Base-by-base conservation (phyloP, 2,888 invertebrate genomes). In the Brachyptera risi region DNA sequence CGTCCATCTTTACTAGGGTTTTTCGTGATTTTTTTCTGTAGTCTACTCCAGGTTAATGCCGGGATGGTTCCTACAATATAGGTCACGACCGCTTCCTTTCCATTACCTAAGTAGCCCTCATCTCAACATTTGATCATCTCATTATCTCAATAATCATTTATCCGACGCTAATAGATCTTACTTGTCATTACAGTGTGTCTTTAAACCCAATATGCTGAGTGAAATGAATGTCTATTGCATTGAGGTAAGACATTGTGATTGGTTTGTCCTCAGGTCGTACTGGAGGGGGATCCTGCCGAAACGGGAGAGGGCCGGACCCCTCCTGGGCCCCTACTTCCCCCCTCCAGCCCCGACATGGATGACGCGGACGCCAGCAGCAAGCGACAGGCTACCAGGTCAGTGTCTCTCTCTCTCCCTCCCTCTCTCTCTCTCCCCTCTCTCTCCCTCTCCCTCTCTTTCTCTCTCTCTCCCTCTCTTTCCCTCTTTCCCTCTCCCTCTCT, bases 331-430 rank as follows among this genome's bases (percentile, higher is more conserved):
- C 42, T 60, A 37, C 57, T 56, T n/a, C 61, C 64, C 27, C 58
- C 64, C 26, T 24, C 60, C 19, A 62, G 60, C 40, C 65, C 65
- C 15, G 84, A 78, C 71, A 84, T 85, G 83, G 87, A 87, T 72
- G 64, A 61, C 56, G 56, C 83, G 69, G 64, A 62, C 54, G 54
- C 83, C 69, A 86, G 84, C 76, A 85, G 86, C 74, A 86, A 86
- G 74, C 79, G 87, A 65, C 87, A 88, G 72, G 88, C 88, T 68
- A 88, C 88, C 57, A 76, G 82, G 73, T 78, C 71, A 68, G 68
- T 63, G 35, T 44, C 17, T 1, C 19, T 7, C 7, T 5, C 24
- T 21, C n/a, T n/a, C n/a, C n/a, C 40, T 5, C 24, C 15, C n/a
- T n/a, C n/a, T n/a, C 40, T 5, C 24, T 21, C n/a, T n/a, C n/a